Base-by-base conservation (phyloP, 2,113 vertebrate genomes). In the Lutjanus erythropterus region DNA sequence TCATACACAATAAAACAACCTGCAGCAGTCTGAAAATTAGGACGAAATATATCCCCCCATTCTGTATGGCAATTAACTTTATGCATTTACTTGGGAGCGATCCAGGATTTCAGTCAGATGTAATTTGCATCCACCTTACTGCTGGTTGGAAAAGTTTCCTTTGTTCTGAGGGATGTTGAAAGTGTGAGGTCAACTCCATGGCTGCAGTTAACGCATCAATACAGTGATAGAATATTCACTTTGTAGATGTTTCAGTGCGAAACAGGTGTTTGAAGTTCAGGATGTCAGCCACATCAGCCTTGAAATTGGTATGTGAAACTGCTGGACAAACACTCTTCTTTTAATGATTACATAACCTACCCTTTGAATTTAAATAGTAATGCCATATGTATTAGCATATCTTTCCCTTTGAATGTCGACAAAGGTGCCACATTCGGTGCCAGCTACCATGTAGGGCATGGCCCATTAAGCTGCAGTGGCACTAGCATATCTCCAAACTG, bases 1-100 rank as follows among this genome's bases (percentile, higher is more conserved):
- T 88, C 89, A 88, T 88, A 75, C 50, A 89, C 78, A 90, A 92
- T 91, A 83, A 86, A 93, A 90, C 83, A 84, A 78, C 70, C 78
- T 2, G 33, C 59, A 73, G 85, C 71, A 75, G 88, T 66, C 21
- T 55, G 65, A 71, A 89, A 91, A 91, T 80, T 80, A 86, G 82
- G 52, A 83, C 50, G 84, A 89, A 85, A 88, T 77, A 86, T 75
- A 75, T 70, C 64, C 67, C 62, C 18, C 74, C 52, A 78, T 69
- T 77, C 72, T 71, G 33, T 73, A 56, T 72, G 46, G 78, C 84
- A 88, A 88, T 92, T 91, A 89, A 84, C 81, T 87, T 87, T 85
- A 88, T 87, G 84, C 83, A 87, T 93, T 91, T 81, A 76, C 78
- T 91, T 90, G 87, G 86, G 64, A 81, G 56, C 56, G 49, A 66